Conservation (phyloP, 2,113 vertebrate species). For the Microcebus ravelobensis region DNA sequence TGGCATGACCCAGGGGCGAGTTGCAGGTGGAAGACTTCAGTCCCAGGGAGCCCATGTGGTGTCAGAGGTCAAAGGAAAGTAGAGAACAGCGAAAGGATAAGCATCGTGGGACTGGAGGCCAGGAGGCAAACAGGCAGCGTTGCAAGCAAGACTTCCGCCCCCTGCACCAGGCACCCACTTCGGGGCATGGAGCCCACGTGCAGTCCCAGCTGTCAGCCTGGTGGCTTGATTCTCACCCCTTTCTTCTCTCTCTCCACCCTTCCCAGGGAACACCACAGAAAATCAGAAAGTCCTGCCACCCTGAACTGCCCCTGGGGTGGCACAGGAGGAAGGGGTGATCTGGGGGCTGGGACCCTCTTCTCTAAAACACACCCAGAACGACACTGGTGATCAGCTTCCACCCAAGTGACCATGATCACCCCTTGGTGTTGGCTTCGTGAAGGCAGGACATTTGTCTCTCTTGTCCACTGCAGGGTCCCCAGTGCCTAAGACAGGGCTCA, state of each 20-base stretch:
- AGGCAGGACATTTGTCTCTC: not conserved
- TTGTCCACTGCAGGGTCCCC: not conserved
- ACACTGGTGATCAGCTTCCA: not conserved
- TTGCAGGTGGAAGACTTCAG: not conserved
- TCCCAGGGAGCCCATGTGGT: not conserved
- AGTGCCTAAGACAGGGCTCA: not conserved
- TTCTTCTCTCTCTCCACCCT: not conserved
- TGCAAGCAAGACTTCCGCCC: not conserved
- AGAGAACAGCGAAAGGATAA: not conserved
- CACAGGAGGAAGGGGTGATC: not conserved
- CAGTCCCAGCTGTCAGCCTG: not conserved
- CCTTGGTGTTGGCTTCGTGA: not conserved
- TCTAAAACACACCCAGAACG: not conserved
- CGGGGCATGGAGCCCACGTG: rapidly evolving
- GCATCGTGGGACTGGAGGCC: rapidly evolving
- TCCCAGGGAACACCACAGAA: not conserved
- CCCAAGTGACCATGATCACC: too few species aligned
- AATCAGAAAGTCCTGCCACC: not conserved
- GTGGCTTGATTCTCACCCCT: not conserved
- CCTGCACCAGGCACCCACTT: too few species aligned
- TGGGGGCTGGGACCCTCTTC: rapidly evolving
- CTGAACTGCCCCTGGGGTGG: too few species aligned
- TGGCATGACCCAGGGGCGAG: not conserved
- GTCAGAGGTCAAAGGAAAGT: not conserved
- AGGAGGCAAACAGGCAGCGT: rapidly evolving